phyloP scores from a whole-genome alignment of 2,888 invertebrate species.

The Cheilosia pagana region DNA sequence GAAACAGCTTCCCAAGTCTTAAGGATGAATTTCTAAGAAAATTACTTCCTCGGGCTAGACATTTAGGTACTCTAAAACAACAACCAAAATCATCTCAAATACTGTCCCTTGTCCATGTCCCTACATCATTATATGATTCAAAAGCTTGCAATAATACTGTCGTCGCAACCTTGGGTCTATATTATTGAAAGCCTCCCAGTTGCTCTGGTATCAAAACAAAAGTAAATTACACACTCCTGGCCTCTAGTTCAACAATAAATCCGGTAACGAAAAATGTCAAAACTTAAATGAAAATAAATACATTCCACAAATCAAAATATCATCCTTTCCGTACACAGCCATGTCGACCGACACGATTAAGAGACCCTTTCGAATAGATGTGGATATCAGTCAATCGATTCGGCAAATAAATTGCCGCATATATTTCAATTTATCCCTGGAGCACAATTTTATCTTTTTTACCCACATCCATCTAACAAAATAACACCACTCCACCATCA shows the following conservation, averaged over 20 bases:
- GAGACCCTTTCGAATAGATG: conserved; percentile 35
- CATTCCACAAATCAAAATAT: conserved; percentile 37
- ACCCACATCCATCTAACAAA: conserved; percentile 33
- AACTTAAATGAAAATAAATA: conserved; percentile 21
- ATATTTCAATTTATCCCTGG: conserved; percentile 58
- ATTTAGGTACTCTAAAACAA: no score
- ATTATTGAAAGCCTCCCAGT: no score
- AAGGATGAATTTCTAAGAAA: no score
- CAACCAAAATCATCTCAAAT: no score
- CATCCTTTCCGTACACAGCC: conserved; percentile 19
- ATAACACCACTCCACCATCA: conserved; percentile 18
- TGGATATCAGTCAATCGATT: conserved; percentile 66
- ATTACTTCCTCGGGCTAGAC: no score
- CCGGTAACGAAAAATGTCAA: background rate
- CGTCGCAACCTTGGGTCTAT: no score
- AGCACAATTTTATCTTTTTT: conserved; percentile 55
- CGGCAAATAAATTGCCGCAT: conserved; percentile 56
- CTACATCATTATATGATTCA: no score
- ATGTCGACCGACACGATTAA: conserved; percentile 20
- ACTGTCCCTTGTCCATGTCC: no score
- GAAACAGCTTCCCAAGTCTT: no score
- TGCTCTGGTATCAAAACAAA: background rate
- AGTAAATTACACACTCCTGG: conserved; percentile 8
- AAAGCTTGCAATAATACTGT: no score
- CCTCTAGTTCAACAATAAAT: background rate